A percentile compares a stretch with the other conserved stretches of the same genome.
Evolutionary conservation across 2,113 vertebrate species (phyloP).

Genomic region (Chlamydotis undulata): DNA sequence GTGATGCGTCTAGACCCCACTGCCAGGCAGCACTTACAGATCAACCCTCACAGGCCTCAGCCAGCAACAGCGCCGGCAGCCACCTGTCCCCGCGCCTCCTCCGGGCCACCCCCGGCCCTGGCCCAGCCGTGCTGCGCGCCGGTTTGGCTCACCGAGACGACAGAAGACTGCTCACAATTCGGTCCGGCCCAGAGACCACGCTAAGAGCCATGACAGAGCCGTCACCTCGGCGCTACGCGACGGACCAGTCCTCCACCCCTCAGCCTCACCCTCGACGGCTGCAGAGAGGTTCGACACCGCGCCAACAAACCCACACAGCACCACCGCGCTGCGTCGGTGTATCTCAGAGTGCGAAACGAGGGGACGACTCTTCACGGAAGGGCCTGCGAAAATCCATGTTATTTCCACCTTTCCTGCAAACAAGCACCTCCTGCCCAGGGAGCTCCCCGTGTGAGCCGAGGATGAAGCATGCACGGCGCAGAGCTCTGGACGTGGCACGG

Average conservation of each 20-base stretch:
- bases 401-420: background rate
- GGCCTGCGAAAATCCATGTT: background rate
- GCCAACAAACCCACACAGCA: background rate
- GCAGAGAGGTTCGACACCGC: background rate
- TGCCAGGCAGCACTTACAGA: background rate
- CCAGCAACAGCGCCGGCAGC: background rate
- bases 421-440: background rate
- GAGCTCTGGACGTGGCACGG: background rate
- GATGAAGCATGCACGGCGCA: background rate
- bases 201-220: background rate
- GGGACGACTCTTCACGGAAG: background rate
- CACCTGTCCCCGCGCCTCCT: background rate
- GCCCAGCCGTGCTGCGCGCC: fast-evolving
- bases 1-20: background rate
- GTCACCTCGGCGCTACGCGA: too few relatives aligned
- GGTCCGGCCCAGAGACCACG: too few relatives aligned
- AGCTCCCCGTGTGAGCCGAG: background rate
- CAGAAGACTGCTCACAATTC: background rate
- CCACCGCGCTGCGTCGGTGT: background rate
- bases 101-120: fast-evolving
- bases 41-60: background rate
- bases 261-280: background rate
- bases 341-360: fast-evolving
- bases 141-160: background rate
- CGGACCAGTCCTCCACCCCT: background rate